These are phyloP conservation scores for Gymnoscopelus braueri DNA, from an alignment of 2,797 vertebrate species.

Conservation along the genomic window DNA sequence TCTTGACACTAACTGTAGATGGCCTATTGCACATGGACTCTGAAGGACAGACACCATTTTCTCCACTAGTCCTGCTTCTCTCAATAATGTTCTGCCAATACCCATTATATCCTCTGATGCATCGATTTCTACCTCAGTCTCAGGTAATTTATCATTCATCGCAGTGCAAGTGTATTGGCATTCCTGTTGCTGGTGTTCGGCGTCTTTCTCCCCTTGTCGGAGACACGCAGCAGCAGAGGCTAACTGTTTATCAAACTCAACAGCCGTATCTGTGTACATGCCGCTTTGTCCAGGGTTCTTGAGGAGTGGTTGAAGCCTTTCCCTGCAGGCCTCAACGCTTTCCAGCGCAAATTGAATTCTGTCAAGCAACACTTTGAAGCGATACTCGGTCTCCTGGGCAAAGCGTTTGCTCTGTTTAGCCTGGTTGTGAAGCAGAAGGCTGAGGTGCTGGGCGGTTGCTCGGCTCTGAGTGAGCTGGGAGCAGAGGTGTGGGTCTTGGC, in stretches of 20 bases:
- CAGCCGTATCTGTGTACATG: slow-evolving; percentile 30
- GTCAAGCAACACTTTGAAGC: slow-evolving; percentile 78
- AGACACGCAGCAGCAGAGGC: slow-evolving; percentile 61
- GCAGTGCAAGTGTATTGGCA: slow-evolving; percentile 49
- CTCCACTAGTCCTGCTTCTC: slow-evolving; percentile 85
- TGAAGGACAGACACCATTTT: slow-evolving; percentile 86
- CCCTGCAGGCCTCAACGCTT: slow-evolving; percentile 82
- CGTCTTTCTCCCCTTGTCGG: slow-evolving; percentile 62
- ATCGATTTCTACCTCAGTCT: slow-evolving; percentile 55
- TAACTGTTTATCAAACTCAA: slow-evolving; percentile 64
- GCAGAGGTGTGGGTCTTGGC: slow-evolving; percentile 84
- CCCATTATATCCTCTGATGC: slow-evolving; percentile 17
- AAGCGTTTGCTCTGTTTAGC: slow-evolving; percentile 80
- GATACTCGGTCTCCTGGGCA: slow-evolving; percentile 71
- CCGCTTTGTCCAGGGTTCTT: slow-evolving; percentile 47
- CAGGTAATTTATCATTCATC: slow-evolving; percentile 56
- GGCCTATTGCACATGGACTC: slow-evolving; percentile 69
- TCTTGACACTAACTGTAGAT: slow-evolving; percentile 59
- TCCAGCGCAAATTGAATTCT: slow-evolving; percentile 81
- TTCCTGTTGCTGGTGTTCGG: slow-evolving; percentile 64
- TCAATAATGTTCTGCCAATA: slow-evolving; percentile 66
- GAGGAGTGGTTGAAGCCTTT: slow-evolving; percentile 76
- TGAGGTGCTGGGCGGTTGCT: slow-evolving; percentile 79
- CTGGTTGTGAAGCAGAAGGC: slow-evolving; percentile 85
- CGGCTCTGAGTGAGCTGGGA: slow-evolving; percentile 84